A percentile compares a stretch with the other conserved stretches of the same genome.
Evolutionary conservation across 2,888 invertebrate genomes (phyloP).

Genomic region (Nomada ferruginata): DNA sequence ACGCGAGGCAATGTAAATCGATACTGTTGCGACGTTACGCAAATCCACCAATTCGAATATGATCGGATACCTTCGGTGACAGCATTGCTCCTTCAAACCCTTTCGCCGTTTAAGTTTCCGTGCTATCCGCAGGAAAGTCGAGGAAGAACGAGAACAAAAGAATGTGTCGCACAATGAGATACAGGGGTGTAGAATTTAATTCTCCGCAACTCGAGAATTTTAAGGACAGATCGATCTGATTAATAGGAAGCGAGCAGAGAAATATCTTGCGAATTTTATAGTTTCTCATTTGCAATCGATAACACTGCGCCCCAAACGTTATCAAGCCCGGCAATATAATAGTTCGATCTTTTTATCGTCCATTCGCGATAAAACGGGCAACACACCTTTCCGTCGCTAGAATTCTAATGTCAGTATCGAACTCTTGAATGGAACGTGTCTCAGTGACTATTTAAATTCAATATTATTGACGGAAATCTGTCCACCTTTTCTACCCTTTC

Average conservation of each 20-base stretch:
- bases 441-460: background rate
- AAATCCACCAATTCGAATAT: conserved; percentile 19
- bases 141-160: conserved; percentile 18
- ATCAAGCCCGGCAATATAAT: no score
- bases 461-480: background rate
- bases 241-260: background rate
- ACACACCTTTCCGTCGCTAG: conserved; percentile 16
- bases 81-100: conserved; percentile 55
- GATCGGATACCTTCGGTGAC: conserved; percentile 37
- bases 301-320: no score
- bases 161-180: conserved; percentile 8
- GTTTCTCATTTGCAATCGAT: conserved; percentile 8
- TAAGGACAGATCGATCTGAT: background rate
- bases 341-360: background rate
- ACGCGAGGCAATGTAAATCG: conserved; percentile 5
- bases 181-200: background rate
- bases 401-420: conserved; percentile 1
- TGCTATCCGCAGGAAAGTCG: background rate
- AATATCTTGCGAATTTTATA: background rate
- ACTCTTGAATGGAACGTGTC: background rate
- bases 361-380: no score
- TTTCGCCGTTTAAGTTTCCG: conserved; percentile 37
- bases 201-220: conserved; percentile 17
- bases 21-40: conserved; percentile 8
- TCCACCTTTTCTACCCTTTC: background rate